Evolutionary conservation across 1,140 invertebrate species (phyloP).

Genomic region (Brachionus paranguensis): DNA sequence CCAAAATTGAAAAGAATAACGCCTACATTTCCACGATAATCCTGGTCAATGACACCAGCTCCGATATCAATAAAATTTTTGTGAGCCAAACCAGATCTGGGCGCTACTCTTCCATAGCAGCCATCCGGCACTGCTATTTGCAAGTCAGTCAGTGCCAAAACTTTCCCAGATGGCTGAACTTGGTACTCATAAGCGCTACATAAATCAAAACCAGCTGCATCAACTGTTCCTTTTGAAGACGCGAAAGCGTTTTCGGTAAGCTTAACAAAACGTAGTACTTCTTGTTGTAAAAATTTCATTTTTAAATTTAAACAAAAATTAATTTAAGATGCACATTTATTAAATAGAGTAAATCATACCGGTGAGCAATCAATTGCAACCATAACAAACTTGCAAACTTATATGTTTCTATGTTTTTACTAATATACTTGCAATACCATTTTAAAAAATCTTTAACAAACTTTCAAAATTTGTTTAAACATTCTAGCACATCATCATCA

Average conservation of each 20-base stretch:
- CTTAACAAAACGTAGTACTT: slow-evolving; percentile 20
- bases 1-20: slow-evolving; percentile 90
- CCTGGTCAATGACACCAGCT: slow-evolving; percentile 85
- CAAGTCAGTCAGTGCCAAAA: slow-evolving; percentile 67
- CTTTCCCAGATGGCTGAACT: slow-evolving; percentile 12
- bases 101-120: slow-evolving; percentile 90
- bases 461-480: no score
- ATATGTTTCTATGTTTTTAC: no score
- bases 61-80: slow-evolving; percentile 96
- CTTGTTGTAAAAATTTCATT: no score
- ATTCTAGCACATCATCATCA: no score
- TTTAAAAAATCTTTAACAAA: no score
- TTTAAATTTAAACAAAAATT: no score
- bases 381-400: no score
- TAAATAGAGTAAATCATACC: no score
- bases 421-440: no score
- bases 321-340: no score
- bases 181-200: slow-evolving; percentile 30
- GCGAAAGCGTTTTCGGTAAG: not conserved
- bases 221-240: not conserved
- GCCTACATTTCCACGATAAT: slow-evolving; percentile 86
- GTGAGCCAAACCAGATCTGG: slow-evolving; percentile 84
- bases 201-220: slow-evolving; percentile 39
- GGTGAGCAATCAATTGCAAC: no score
- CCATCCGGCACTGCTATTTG: slow-evolving; percentile 65